Percentiles rank a stretch among this genome's conserved stretches.
phyloP scores from a whole-genome alignment of 2,113 vertebrate species.

The Scalopus aquaticus region DNA sequence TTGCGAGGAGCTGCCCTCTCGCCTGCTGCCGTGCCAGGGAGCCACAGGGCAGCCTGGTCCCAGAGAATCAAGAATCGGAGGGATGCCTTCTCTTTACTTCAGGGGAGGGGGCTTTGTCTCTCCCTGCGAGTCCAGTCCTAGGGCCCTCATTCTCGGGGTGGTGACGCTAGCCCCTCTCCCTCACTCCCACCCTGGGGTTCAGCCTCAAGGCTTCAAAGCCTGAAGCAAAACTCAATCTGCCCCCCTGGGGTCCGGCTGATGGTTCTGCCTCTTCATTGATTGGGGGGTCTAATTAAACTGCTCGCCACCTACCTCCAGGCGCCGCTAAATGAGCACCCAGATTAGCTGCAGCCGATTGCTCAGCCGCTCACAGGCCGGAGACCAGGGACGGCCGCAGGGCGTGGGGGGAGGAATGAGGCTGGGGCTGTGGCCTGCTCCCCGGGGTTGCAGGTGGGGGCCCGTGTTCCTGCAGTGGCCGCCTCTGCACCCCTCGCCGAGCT shows the following conservation, averaged over 20 bases:
- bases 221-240: slow-evolving; percentile 66
- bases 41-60: accelerated
- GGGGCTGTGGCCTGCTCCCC: not conserved
- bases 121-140: not conserved
- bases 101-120: too few relatives aligned
- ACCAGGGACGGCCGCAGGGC: not conserved
- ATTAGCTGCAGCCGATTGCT: slow-evolving; percentile 72
- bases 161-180: accelerated
- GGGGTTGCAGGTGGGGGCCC: accelerated
- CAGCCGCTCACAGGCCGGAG: slow-evolving; percentile 27
- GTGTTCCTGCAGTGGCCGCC: accelerated
- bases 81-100: not conserved
- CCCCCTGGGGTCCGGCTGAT: slow-evolving; percentile 72
- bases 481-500: not conserved
- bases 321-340: slow-evolving; percentile 78
- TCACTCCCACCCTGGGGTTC: not conserved
- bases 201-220: slow-evolving; percentile 33
- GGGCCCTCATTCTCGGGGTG: not conserved
- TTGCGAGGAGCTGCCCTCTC: too few relatives aligned
- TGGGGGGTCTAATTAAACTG: slow-evolving; percentile 81
- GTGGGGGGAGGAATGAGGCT: not conserved
- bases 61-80: not conserved
- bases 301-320: slow-evolving; percentile 73
- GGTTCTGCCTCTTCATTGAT: slow-evolving; percentile 77
- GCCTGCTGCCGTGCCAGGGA: not conserved